Conservation (phyloP, 1,140 invertebrate genomes). For the Drosophila mojavensis region DNA sequence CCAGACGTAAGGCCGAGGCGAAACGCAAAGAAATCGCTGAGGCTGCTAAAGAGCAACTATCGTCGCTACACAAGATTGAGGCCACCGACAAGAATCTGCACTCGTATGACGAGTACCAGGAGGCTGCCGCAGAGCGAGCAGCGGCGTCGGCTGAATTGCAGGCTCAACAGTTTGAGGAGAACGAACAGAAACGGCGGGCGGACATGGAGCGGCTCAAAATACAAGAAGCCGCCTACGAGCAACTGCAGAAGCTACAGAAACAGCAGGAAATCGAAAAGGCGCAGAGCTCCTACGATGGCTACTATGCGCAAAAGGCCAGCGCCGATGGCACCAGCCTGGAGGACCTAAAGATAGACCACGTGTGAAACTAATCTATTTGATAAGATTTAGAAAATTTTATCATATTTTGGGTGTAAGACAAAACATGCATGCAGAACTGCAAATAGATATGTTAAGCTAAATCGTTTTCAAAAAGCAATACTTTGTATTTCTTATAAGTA, state of each 20-base stretch:
- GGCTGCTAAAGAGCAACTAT: slow-evolving; percentile 73
- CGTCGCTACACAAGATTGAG: slow-evolving; percentile 66
- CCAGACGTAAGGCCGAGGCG: slow-evolving; percentile 64
- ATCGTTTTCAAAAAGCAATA: slow-evolving; percentile 54
- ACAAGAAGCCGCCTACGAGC: slow-evolving; percentile 73
- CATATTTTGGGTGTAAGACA: background rate
- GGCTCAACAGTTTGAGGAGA: slow-evolving; percentile 72
- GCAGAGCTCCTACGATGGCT: slow-evolving; percentile 72
- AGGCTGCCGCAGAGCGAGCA: slow-evolving; percentile 67
- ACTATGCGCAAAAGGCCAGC: slow-evolving; percentile 65
- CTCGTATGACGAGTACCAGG: slow-evolving; percentile 72
- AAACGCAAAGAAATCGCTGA: slow-evolving; percentile 75
- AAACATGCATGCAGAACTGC: slow-evolving; percentile 17
- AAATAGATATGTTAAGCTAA: background rate
- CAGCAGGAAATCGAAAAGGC: slow-evolving; percentile 71
- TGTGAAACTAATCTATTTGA: slow-evolving; percentile 35
- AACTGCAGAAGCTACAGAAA: slow-evolving; percentile 64
- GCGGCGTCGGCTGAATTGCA: slow-evolving; percentile 72
- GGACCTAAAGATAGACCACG: slow-evolving; percentile 64
- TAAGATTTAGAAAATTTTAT: slow-evolving; percentile 42
- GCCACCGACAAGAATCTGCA: slow-evolving; percentile 60
- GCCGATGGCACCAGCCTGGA: slow-evolving; percentile 58
- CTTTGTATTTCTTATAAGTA: slow-evolving; percentile 29
- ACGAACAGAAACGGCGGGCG: slow-evolving; percentile 60
- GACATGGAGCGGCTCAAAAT: slow-evolving; percentile 69